These are phyloP conservation scores for Zele albiditarsus DNA, from an alignment of 2,888 invertebrate species.

Conservation along the genomic window DNA sequence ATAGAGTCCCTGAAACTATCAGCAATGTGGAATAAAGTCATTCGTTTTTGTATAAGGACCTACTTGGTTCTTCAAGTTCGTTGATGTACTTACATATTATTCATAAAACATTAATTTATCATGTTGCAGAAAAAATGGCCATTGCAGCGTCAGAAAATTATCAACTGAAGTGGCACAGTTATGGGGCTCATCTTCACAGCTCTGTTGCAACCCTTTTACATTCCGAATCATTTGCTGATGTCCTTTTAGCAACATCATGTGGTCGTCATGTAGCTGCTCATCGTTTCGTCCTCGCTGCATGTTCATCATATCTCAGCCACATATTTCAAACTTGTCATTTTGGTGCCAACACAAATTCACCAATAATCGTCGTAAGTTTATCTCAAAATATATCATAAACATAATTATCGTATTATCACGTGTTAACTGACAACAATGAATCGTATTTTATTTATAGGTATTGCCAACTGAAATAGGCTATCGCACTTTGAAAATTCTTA, in stretches of 20 bases:
- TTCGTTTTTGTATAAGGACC: no score
- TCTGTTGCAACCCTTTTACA: constrained; percentile 85
- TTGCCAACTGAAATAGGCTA: constrained; percentile 87
- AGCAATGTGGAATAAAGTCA: no score
- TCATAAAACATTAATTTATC: neutral
- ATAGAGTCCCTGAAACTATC: no score
- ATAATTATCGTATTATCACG: constrained; percentile 1
- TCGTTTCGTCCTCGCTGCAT: constrained; percentile 88
- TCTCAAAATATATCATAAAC: neutral
- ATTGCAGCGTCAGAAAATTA: constrained; percentile 82
- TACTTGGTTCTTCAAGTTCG: no score
- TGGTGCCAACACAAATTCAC: constrained; percentile 70
- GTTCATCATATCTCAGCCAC: constrained; percentile 80
- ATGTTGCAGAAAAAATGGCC: constrained; percentile 72
- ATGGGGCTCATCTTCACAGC: constrained; percentile 86
- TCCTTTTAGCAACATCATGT: constrained; percentile 84
- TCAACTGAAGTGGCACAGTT: constrained; percentile 92
- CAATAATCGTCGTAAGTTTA: constrained; percentile 68
- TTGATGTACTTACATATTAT: neutral
- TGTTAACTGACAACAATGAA: constrained; percentile 1
- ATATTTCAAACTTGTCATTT: constrained; percentile 74
- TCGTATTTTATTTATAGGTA: constrained; percentile 70
- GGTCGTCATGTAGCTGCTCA: constrained; percentile 89
- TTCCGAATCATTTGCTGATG: constrained; percentile 88
- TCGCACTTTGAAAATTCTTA: constrained; percentile 85